A percentile compares a stretch with the other conserved stretches of the same genome.
Conservation (phyloP, 1,140 invertebrate genomes). For the Medauroidea extradentata region DNA sequence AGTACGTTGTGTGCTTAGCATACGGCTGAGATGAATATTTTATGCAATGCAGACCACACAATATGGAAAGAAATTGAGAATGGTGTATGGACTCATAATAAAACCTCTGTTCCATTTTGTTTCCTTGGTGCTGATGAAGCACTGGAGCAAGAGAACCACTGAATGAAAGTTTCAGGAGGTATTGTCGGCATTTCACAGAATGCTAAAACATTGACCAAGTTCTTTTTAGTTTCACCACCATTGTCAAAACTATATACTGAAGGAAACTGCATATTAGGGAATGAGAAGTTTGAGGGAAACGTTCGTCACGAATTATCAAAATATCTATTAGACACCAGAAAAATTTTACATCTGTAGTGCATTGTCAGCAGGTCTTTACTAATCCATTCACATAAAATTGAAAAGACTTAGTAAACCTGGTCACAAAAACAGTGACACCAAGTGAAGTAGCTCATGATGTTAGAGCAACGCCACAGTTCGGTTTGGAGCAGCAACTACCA, state of each 20-base stretch:
- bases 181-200: constrained; percentile 9
- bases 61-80: constrained; percentile 4
- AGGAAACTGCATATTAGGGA: neutral
- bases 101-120: constrained; percentile 2
- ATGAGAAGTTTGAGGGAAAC: neutral
- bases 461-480: neutral
- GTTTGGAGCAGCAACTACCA: constrained; percentile 4
- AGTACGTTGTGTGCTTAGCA: too few relatives aligned
- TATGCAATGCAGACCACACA: neutral
- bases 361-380: neutral
- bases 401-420: neutral
- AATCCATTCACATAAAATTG: constrained; percentile 3
- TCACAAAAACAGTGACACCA: constrained; percentile 5
- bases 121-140: neutral
- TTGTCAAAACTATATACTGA: neutral
- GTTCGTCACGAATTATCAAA: constrained; percentile 7
- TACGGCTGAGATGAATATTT: too few relatives aligned
- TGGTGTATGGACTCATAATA: constrained; percentile 2
- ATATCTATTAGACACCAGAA: neutral
- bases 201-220: constrained; percentile 4
- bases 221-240: neutral
- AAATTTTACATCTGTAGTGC: constrained; percentile 1
- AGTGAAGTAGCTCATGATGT: constrained; percentile 5
- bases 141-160: constrained; percentile 6
- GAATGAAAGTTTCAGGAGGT: constrained; percentile 3